Conservation (phyloP, 2,888 invertebrate species). For the Tyria jacobaeae region DNA sequence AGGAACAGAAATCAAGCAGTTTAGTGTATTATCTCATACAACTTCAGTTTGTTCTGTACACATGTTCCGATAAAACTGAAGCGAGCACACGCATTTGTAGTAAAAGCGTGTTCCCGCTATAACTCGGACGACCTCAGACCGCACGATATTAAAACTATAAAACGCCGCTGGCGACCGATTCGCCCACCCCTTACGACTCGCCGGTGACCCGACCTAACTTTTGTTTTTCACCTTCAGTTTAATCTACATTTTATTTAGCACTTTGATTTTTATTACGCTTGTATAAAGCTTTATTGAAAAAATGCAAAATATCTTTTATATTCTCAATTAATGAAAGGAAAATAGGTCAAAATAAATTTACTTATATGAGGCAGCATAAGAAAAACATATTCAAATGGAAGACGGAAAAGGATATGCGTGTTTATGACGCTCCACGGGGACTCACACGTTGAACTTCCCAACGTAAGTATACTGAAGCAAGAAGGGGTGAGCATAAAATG, state of each 20-base stretch:
- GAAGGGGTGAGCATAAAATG: slow-evolving; percentile 84
- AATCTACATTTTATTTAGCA: slow-evolving; percentile 61
- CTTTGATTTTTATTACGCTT: slow-evolving; percentile 62
- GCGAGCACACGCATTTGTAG: slow-evolving; percentile 71
- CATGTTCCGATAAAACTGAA: slow-evolving; percentile 54
- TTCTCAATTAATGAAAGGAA: slow-evolving; percentile 49
- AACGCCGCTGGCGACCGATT: slow-evolving; percentile 75
- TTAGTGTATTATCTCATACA: slow-evolving; percentile 55
- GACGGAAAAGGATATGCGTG: slow-evolving; percentile 78
- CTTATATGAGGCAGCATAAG: slow-evolving; percentile 51
- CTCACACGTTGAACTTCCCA: slow-evolving; percentile 75
- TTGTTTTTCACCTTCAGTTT: slow-evolving; percentile 62
- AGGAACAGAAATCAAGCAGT: slow-evolving; percentile 50
- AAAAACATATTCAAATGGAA: slow-evolving; percentile 75
- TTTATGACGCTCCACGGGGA: slow-evolving; percentile 80
- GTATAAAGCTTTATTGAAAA: slow-evolving; percentile 60
- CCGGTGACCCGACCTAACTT: slow-evolving; percentile 53
- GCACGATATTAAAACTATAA: slow-evolving; percentile 85
- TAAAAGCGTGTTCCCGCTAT: slow-evolving; percentile 71
- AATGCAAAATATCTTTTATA: slow-evolving; percentile 52
- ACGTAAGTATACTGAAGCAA: slow-evolving; percentile 73
- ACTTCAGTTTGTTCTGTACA: slow-evolving; percentile 54
- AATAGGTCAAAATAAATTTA: slow-evolving; percentile 44
- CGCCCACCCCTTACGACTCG: slow-evolving; percentile 57
- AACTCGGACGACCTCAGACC: slow-evolving; percentile 72